Percentiles rank a stretch among this genome's conserved stretches.
Evolutionary conservation across 2,113 vertebrate species (phyloP).

Genomic region (Triplophysa dalaica): DNA sequence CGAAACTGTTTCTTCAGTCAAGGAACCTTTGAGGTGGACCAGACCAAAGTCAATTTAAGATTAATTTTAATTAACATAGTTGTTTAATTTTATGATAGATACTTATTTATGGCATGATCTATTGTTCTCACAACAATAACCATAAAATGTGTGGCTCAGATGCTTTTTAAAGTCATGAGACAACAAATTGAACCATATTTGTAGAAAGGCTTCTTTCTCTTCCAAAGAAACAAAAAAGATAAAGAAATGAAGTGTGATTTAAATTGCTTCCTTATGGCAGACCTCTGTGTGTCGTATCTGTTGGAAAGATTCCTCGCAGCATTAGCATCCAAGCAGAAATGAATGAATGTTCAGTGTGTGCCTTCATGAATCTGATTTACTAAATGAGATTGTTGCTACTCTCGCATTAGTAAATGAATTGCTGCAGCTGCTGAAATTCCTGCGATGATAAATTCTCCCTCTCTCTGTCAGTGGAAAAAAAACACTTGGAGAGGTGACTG

Average conservation of each 20-base stretch:
- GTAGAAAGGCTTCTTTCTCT: no score
- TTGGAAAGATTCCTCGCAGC: neutral
- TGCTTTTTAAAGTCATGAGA: no score
- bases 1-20: no score
- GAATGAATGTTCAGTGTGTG: constrained; percentile 38
- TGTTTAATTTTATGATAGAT: no score
- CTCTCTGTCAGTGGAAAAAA: constrained; percentile 23
- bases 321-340: constrained; percentile 28
- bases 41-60: no score
- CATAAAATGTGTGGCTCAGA: no score
- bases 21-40: no score
- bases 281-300: neutral
- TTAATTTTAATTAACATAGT: no score
- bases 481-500: constrained; percentile 26
- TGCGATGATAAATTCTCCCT: constrained; percentile 25
- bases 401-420: constrained; percentile 53
- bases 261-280: neutral
- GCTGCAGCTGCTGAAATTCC: constrained; percentile 25
- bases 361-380: constrained; percentile 43
- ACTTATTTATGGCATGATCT: no score
- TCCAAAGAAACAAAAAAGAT: neutral
- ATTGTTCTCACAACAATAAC: no score
- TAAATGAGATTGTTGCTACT: constrained; percentile 45
- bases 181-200: no score
- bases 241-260: constrained; percentile 8